Base-by-base conservation (phyloP, 2,797 vertebrate species). In the Crenuchus spilurus region DNA sequence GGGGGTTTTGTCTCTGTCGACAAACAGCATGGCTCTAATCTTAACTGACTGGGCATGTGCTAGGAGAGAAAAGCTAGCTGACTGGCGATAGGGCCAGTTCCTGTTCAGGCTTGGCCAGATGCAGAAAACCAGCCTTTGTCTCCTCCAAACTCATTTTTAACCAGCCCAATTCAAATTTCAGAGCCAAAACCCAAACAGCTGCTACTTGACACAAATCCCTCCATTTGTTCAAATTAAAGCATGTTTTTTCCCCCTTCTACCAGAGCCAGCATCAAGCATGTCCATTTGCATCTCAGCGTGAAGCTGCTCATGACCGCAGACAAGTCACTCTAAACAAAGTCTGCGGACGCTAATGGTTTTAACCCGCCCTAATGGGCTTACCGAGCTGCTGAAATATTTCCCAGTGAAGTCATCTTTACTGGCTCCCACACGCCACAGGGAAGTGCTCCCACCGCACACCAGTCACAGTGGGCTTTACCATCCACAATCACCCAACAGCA, bases 141-240 rank as follows among this genome's bases (percentile, higher is more conserved):
- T 52, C 46, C 18, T 72, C 52, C 52, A 22, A 31, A 37, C 77
- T 79, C 26, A 65, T 79, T 74, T 81, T 74, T 60, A n/a, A 35
- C 9, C 46, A 68, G 69, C 30, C 44, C 61, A 76, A 71, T 76
- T 72, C 48, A 74, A 75, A 80, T 80, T 74, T 74, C 28, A 48
- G 60, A 66, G 64, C 46, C 30, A 71, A 74, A 75, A 66, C 58
- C 46, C 63, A 70, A 75, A 79, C 82, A 82, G 76, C 76, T 79
- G 78, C 67, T 63, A 72, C 79, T 81, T 67, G 79, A 85, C 79
- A 75, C 64, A 65, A 72, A 82, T 75, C 42, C 67, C 66, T 84
- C 72, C 68, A 81, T 85, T 84, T 80, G 80, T 81, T 78, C 81
- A 82, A 83, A 83, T 84, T 78, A 83, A 79, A 71, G 74, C 48